Evolutionary conservation across 2,797 vertebrate species (phyloP).

Genomic region (Lagocephalus sceleratus): DNA sequence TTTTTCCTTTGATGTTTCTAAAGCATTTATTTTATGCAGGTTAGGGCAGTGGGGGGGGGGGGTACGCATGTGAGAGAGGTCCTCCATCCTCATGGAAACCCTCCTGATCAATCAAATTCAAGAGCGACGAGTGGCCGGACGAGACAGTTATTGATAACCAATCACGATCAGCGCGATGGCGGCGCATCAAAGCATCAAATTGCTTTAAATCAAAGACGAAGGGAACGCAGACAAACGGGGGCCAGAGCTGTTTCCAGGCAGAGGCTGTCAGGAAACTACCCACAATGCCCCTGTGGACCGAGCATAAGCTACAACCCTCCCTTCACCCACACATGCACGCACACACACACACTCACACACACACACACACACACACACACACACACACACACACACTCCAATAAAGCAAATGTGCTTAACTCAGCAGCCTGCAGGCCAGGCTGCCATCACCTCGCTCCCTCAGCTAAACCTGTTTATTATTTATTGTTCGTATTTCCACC

Average conservation of each 20-base stretch:
- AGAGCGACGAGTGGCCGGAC: too few relatives aligned
- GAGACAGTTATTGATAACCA: too few relatives aligned
- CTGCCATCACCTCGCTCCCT: conserved; percentile 38
- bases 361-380: conserved; percentile 12
- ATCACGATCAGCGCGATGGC: too few relatives aligned
- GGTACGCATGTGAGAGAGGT: too few relatives aligned
- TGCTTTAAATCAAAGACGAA: background rate
- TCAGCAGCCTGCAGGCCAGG: conserved; percentile 51
- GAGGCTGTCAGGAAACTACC: conserved; percentile 46
- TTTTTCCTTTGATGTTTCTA: too few relatives aligned
- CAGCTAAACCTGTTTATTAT: conserved; percentile 26
- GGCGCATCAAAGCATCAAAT: too few relatives aligned
- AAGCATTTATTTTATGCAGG: too few relatives aligned
- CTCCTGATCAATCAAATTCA: too few relatives aligned
- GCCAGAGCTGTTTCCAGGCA: conserved; percentile 43
- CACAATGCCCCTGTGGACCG: conserved; percentile 56
- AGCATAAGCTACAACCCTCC: conserved; percentile 23
- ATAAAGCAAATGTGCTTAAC: conserved; percentile 51
- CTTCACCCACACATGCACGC: conserved; percentile 12
- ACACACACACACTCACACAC: conserved; percentile 1
- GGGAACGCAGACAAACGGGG: background rate
- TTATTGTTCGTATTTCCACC: conserved; percentile 6
- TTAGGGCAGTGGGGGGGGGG: too few relatives aligned
- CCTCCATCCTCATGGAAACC: too few relatives aligned
- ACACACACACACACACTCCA: conserved; percentile 13